Percentiles rank a stretch among this genome's conserved stretches.
phyloP scores from a whole-genome alignment of 2,888 invertebrate species.

The Clistopyga incitator region DNA sequence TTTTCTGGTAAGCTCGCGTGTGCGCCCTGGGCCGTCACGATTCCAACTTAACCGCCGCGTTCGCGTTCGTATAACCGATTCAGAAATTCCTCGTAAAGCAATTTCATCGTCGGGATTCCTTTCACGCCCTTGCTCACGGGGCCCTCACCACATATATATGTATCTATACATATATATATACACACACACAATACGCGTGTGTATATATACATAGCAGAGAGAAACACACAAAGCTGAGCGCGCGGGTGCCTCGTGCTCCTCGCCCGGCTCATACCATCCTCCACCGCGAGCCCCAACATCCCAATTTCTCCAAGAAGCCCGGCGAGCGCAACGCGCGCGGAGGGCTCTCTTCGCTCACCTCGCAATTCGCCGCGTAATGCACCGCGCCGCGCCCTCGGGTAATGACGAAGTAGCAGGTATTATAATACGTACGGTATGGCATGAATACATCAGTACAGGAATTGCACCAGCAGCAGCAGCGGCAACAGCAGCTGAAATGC shows the following conservation, averaged over 20 bases:
- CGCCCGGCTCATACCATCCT: conserved; percentile 7
- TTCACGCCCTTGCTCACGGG: conserved; percentile 76
- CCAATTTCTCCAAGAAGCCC: conserved; percentile 60
- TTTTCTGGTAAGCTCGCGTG: conserved; percentile 84
- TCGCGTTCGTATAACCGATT: conserved; percentile 82
- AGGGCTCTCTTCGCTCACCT: conserved; percentile 31
- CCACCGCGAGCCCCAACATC: conserved; percentile 48
- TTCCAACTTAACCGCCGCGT: conserved; percentile 80
- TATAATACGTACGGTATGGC: conserved; percentile 58
- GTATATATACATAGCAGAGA: neutral
- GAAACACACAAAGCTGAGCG: conserved; percentile 19
- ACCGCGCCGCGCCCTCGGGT: conserved; percentile 61
- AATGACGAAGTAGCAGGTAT: conserved; percentile 64
- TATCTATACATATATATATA: conserved; percentile 22
- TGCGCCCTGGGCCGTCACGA: conserved; percentile 84
- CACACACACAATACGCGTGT: neutral
- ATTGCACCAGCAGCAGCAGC: conserved; percentile 37
- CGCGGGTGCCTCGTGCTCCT: conserved; percentile 37
- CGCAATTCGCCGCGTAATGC: conserved; percentile 65
- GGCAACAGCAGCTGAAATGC: conserved; percentile 50
- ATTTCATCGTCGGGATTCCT: conserved; percentile 82
- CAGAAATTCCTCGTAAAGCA: conserved; percentile 82
- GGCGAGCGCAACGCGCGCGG: neutral
- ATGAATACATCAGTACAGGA: conserved; percentile 33
- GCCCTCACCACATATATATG: conserved; percentile 44